Base-by-base conservation (phyloP, 2,888 invertebrate species). In the Chymomyza procnemis region DNA sequence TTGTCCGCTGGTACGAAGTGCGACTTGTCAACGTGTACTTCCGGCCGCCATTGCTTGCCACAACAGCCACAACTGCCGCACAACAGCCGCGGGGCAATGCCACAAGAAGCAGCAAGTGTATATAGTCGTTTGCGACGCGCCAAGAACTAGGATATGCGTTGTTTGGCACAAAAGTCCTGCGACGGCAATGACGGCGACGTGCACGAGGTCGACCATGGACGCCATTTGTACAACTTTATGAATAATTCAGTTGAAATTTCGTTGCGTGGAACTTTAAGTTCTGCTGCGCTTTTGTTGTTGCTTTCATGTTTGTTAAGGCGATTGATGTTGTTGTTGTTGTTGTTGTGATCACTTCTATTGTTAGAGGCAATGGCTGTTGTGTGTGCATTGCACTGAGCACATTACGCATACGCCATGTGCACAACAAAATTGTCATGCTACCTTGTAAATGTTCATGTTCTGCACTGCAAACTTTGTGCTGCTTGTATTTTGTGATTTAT, bases 11-110 rank as follows among this genome's bases (percentile, higher is more conserved):
- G 78, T 82, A 78, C 87, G 79, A 85, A 85, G 84, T 85, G 84
- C 85, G 84, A 84, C 87, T 86, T 86, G 84, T 85, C 84, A 85
- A 85, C 85, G 87, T 85, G 80, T 78, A 85, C 84, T 86, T 85
- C 87, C 86, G 84, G 83, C 82, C 85, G 80, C 80, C 80, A 73
- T 76, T 71, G 74, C 74, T 76, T 61, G 76, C 80, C 79, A 58
- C 78, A 82, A 71, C 60, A 47, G 60, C 26, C 26, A 58, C 57
- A 57, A 50, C 34, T 50, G 57, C 57, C 41, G 46, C 46, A 59
- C 59, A 41, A 41, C 76, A 68, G 73, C 69, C 66, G 60, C 78
- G 78, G 61, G 26, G 52, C 56, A 5, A 57, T 68, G 62, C 62
- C 69, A 55, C 71, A 8, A 57, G 16, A 14, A 63, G 71, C 60